These are phyloP conservation scores for Pipistrellus nathusii DNA, from an alignment of 2,797 vertebrate species.

Conservation along the genomic window DNA sequence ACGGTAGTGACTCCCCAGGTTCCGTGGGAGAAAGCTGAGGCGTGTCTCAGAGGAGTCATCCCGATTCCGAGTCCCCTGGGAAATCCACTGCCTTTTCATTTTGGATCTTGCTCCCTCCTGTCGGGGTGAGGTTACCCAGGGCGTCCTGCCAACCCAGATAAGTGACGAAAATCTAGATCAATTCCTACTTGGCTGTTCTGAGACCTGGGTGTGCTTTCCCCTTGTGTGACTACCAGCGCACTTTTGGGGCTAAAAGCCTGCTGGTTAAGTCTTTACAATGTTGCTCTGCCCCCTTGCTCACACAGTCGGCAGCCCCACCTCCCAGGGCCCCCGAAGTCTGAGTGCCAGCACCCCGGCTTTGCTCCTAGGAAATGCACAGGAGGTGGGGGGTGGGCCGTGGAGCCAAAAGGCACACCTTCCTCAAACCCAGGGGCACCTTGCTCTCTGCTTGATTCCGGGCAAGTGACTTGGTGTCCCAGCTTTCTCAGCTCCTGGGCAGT, in stretches of 20 bases:
- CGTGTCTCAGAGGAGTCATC: not conserved
- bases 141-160: not conserved
- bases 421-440: not conserved
- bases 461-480: not conserved
- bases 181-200: not conserved
- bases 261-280: accelerated
- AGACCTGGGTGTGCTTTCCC: not conserved
- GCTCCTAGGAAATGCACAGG: not conserved
- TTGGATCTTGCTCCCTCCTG: not conserved
- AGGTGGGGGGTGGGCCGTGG: too few relatives aligned
- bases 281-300: not conserved
- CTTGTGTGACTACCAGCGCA: not conserved
- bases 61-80: not conserved
- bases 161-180: not conserved
- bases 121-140: not conserved
- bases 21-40: not conserved
- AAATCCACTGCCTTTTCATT: not conserved
- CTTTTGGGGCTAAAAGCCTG: not conserved
- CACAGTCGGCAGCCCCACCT: too few relatives aligned
- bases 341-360: not conserved
- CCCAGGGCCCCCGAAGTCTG: not conserved
- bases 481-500: not conserved
- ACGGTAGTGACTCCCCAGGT: not conserved
- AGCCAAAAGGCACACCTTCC: not conserved
- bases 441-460: not conserved